Evolutionary conservation across 2,797 vertebrate genomes (phyloP).

Genomic region (Pipistrellus nathusii): DNA sequence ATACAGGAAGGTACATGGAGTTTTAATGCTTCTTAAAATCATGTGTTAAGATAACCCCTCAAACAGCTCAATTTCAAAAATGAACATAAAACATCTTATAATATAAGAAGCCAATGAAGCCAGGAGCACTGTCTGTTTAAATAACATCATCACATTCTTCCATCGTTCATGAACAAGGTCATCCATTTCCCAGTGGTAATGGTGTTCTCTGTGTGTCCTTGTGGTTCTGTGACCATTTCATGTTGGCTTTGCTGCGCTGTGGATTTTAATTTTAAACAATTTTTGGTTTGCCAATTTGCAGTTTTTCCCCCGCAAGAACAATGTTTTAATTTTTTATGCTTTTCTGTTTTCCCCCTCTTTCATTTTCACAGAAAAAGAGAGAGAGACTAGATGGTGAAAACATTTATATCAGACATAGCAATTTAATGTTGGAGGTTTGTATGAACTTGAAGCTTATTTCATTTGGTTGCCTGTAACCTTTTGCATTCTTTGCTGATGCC

Average conservation of each 20-base stretch:
- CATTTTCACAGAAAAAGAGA: constrained; percentile 98
- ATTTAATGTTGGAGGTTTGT: constrained; percentile 99
- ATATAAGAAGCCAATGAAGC: constrained; percentile 59
- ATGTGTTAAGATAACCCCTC: constrained; percentile 54
- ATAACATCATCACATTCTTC: constrained; percentile 76
- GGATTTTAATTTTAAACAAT: constrained; percentile 81
- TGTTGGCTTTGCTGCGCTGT: constrained; percentile 81
- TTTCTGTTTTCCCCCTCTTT: constrained; percentile 89
- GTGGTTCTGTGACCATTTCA: constrained; percentile 75
- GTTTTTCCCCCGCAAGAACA: constrained; percentile 84
- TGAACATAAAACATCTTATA: constrained; percentile 36
- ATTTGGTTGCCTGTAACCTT: constrained; percentile 88
- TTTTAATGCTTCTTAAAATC: constrained; percentile 56
- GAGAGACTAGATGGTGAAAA: constrained; percentile 99
- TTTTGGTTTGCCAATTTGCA: constrained; percentile 88
- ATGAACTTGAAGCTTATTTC: constrained; percentile 91
- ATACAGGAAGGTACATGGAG: background rate
- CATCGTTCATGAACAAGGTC: constrained; percentile 76
- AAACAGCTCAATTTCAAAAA: constrained; percentile 63
- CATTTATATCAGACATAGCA: constrained; percentile 99
- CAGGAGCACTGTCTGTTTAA: constrained; percentile 88
- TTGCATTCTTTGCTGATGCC: constrained; percentile 85
- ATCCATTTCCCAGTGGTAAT: constrained; percentile 60
- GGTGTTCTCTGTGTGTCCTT: constrained; percentile 59
- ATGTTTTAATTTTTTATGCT: constrained; percentile 91